Base-by-base conservation (phyloP, 2,888 invertebrate species). In the Crematogaster levior region DNA sequence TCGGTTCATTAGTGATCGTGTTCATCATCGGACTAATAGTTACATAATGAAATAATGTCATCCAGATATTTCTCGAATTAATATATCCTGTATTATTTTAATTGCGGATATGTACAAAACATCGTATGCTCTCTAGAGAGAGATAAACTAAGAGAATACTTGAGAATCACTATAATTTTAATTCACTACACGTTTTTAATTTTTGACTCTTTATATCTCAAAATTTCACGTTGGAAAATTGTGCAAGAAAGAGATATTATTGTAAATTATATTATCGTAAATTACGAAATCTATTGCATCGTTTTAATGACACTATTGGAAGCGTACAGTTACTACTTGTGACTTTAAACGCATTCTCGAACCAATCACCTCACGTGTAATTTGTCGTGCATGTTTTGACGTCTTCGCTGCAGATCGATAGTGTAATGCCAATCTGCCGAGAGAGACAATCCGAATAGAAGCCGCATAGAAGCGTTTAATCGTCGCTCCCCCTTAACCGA, bases 381-480 rank as follows among this genome's bases (percentile, higher is more conserved):
- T 77, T 68, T 56, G 18, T 43, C 68, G 43, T 37, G 68, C 66
- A 56, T 30, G 34, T 77, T 53, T 56, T 68, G 68, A 68, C 53
- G 12, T 77, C 68, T 77, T 68, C 21, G 66, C 53, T 34, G 24
- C 15, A 56, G 56, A 68, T 77, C 68, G 77, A 77, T 77, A 77
- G 18, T 18, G 12, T 43, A 77, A 68, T 68, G 43, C 43, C 68
- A 77, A 68, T 77, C 68, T 56, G 56, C 56, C 34, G 43, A 21
- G 56, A 77, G 53, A 56, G n/a, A n/a, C n/a, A n/a, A 63, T 77
- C 68, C 53, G 66, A 30, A 66, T 30, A 24, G 77, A 68, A 77
- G 66, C 77, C 56, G 56, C 56, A 77, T 68, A 68, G 68, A 77
- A 77, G 68, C 77, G 68, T 77, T 77, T 77, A 77, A 77, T 77